Percentiles rank a stretch among this genome's conserved stretches.
These are phyloP conservation scores for Aspidiotus rigidus DNA, from an alignment of 2,888 invertebrate species.

Conservation along the genomic window DNA sequence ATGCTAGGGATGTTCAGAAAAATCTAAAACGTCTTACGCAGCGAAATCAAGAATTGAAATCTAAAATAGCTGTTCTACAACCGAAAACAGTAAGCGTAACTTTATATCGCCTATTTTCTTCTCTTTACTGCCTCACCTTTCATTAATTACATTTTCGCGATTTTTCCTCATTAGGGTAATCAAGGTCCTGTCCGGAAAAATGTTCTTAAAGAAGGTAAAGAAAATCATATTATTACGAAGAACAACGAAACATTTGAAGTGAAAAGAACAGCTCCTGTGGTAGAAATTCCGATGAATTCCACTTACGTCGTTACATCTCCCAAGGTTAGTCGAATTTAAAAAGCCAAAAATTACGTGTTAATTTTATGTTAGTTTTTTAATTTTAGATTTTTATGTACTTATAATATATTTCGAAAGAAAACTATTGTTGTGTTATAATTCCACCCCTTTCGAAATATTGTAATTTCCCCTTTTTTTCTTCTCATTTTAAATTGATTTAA, in stretches of 20 bases:
- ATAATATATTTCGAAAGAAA: no score
- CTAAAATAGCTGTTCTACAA: slow-evolving; percentile 3
- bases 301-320: slow-evolving; percentile 25
- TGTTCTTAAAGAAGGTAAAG: slow-evolving; percentile 16
- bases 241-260: slow-evolving; percentile 5
- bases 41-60: slow-evolving; percentile 18
- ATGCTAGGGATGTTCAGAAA: slow-evolving; percentile 12
- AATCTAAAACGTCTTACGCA: slow-evolving; percentile 11
- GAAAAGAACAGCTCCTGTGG: background rate
- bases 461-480: no score
- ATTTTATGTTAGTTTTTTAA: no score
- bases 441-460: no score
- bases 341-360: background rate
- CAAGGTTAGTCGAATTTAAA: slow-evolving; percentile 29
- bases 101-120: background rate
- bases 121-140: background rate
- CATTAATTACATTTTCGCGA: background rate
- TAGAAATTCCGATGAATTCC: slow-evolving; percentile 23
- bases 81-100: slow-evolving; percentile 6
- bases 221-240: slow-evolving; percentile 10
- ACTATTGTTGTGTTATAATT: no score
- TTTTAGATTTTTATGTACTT: no score
- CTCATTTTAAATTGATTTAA: no score
- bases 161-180: background rate
- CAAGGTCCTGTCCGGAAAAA: no score